Evolutionary conservation across 2,113 vertebrate species (phyloP).

Genomic region (Crotalus tigris): DNA sequence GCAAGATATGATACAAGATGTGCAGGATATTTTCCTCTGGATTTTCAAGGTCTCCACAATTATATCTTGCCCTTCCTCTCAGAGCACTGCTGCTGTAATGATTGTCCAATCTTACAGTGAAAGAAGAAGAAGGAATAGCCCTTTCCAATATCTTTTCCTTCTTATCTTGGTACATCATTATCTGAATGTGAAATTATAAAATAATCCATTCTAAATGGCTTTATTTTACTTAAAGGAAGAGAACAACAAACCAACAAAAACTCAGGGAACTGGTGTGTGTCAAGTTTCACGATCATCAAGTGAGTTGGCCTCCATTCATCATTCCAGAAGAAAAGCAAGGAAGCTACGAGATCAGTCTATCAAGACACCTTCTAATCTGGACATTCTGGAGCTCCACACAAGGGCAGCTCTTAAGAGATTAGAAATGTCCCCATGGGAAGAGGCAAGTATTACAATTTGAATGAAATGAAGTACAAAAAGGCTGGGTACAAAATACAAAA

Average conservation of each 20-base stretch:
- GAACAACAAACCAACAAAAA: constrained; percentile 85
- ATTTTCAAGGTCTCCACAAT: neutral
- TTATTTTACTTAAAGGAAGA: constrained; percentile 81
- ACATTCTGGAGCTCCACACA: constrained; percentile 94
- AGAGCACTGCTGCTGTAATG: neutral
- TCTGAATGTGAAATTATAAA: constrained; percentile 1
- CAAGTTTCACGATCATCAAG: constrained; percentile 80
- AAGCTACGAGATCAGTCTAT: constrained; percentile 84
- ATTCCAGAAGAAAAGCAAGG: constrained; percentile 81
- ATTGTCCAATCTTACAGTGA: neutral
- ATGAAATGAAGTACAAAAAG: neutral
- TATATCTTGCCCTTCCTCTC: neutral
- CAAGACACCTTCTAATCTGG: constrained; percentile 87
- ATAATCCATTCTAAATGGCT: constrained; percentile 44
- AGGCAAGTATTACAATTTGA: constrained; percentile 71
- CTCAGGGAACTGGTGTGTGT: constrained; percentile 86
- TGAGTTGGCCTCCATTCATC: constrained; percentile 78
- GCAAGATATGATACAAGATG: neutral
- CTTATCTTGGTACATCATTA: constrained; percentile 11
- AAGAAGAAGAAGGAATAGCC: neutral
- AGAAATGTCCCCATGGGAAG: constrained; percentile 88
- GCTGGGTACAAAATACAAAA: neutral
- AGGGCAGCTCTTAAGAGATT: constrained; percentile 90
- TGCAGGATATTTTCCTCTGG: neutral
- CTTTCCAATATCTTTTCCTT: neutral